Conservation (phyloP, 2,888 invertebrate species). For the Dromius quadrimaculatus region DNA sequence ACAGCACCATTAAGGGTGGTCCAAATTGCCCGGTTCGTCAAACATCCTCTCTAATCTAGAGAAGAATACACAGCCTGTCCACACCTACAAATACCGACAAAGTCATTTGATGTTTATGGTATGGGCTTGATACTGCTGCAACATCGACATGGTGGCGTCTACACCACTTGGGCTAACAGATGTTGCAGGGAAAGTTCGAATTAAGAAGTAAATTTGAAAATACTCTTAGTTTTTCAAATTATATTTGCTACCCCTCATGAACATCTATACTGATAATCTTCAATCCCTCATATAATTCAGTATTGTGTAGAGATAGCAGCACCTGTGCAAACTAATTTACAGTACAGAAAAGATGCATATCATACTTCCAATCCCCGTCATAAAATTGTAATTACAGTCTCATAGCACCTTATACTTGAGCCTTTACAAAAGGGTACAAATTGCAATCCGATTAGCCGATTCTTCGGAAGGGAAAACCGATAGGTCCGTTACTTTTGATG, state of each 20-base stretch:
- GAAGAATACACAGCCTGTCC: slow-evolving; percentile 19
- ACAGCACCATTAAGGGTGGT: slow-evolving; percentile 13
- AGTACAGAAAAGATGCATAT: no score
- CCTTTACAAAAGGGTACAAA: slow-evolving; percentile 14
- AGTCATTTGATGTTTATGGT: slow-evolving; percentile 27
- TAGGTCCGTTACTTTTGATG: slow-evolving; percentile 2
- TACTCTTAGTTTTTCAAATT: no score
- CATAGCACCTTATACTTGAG: not conserved
- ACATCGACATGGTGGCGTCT: not conserved
- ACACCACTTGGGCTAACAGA: no score
- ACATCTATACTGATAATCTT: no score
- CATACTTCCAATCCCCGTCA: not conserved
- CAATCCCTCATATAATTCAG: no score
- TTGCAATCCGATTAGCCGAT: slow-evolving; percentile 22
- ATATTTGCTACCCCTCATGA: no score
- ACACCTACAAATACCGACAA: slow-evolving; percentile 33
- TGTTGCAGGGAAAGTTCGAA: no score
- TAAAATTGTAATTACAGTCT: not conserved
- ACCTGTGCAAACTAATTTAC: no score
- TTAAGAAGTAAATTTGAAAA: no score
- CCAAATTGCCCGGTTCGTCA: not conserved
- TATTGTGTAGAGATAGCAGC: no score
- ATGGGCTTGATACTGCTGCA: not conserved
- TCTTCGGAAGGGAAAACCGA: slow-evolving; percentile 18
- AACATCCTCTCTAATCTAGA: slow-evolving; percentile 32